Conservation (phyloP, 2,797 vertebrate genomes). For the Sebastes vulpes region DNA sequence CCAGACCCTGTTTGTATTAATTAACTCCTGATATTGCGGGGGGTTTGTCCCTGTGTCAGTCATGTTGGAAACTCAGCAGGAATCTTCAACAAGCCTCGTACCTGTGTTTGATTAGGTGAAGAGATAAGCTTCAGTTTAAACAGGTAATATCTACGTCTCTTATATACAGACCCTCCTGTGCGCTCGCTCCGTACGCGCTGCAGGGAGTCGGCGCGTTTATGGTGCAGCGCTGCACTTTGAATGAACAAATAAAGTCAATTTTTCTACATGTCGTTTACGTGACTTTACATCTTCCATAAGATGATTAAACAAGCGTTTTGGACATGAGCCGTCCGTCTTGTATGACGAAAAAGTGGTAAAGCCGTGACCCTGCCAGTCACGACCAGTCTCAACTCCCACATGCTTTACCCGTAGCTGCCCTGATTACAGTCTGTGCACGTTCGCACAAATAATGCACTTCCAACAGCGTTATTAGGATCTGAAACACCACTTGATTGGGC, state of each 20-base stretch:
- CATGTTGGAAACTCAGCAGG: slow-evolving; percentile 80
- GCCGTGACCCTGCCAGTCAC: slow-evolving; percentile 73
- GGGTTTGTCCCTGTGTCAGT: slow-evolving; percentile 84
- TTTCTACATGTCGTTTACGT: slow-evolving; percentile 9
- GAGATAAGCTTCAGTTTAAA: slow-evolving; percentile 77
- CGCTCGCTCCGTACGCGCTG: slow-evolving; percentile 54
- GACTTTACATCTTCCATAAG: slow-evolving; percentile 14
- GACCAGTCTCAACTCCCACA: slow-evolving; percentile 71
- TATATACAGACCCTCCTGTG: slow-evolving; percentile 58
- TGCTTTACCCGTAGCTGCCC: slow-evolving; percentile 67
- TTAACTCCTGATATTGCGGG: slow-evolving; percentile 83
- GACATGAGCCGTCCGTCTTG: slow-evolving; percentile 16
- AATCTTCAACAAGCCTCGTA: slow-evolving; percentile 72
- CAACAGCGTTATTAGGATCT: slow-evolving; percentile 87
- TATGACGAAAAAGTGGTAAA: slow-evolving; percentile 44
- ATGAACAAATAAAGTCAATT: slow-evolving; percentile 53
- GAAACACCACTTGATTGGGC: slow-evolving; percentile 87
- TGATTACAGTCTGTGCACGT: slow-evolving; percentile 85
- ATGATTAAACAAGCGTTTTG: slow-evolving; percentile 6
- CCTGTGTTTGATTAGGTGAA: slow-evolving; percentile 78
- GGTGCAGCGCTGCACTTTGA: slow-evolving; percentile 29
- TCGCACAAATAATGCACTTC: slow-evolving; percentile 87
- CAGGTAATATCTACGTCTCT: slow-evolving; percentile 73
- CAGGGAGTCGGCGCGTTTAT: slow-evolving; percentile 60
- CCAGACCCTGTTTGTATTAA: slow-evolving; percentile 85